Evolutionary conservation across 2,113 vertebrate species (phyloP).

Genomic region (Hydrochoerus hydrochaeris): DNA sequence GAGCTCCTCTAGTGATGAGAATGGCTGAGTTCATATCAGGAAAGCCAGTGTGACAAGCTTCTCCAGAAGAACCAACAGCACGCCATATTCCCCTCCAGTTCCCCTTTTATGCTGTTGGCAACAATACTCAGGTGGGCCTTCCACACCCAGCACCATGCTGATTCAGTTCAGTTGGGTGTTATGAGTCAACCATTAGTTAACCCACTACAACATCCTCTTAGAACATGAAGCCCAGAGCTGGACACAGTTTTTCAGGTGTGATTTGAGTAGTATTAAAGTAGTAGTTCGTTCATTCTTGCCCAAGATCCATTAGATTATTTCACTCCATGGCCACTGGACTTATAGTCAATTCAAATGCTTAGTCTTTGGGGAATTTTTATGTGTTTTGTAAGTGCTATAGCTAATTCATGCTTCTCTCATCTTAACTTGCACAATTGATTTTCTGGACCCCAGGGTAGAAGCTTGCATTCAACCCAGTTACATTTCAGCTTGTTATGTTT

Average conservation of each 20-base stretch:
- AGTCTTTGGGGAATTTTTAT: conserved; percentile 48
- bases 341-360: conserved; percentile 53
- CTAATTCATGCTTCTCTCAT: conserved; percentile 65
- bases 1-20: background rate
- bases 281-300: background rate
- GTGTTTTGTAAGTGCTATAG: conserved; percentile 31
- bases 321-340: background rate
- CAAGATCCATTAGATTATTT: conserved; percentile 42
- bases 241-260: background rate
- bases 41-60: background rate
- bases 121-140: background rate
- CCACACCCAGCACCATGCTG: background rate
- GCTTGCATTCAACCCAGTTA: conserved; percentile 52
- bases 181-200: background rate
- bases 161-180: too few species aligned
- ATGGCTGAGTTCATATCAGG: background rate
- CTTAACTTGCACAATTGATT: conserved; percentile 68
- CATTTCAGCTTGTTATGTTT: conserved; percentile 58
- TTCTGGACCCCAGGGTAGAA: conserved; percentile 40
- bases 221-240: background rate
- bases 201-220: background rate
- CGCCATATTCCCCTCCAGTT: background rate
- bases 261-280: conserved; percentile 39
- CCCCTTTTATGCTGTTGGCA: background rate
- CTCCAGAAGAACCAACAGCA: background rate